Conservation (phyloP, 2,888 invertebrate genomes). For the Oscheius sp. region DNA sequence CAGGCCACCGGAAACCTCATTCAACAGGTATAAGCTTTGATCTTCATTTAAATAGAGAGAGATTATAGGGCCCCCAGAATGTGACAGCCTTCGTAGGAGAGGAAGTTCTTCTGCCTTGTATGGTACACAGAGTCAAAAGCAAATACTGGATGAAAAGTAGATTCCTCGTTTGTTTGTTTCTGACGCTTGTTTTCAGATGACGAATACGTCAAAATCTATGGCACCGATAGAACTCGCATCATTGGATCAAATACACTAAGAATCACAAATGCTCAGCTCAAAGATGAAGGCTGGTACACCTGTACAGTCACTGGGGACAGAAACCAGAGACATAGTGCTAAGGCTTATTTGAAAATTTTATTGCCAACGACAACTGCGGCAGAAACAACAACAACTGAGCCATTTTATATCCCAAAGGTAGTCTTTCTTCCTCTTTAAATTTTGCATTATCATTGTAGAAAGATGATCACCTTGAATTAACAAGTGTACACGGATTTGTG, state of each 20-base stretch:
- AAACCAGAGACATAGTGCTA: constrained; percentile 25
- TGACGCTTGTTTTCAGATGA: constrained; percentile 14
- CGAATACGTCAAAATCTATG: constrained; percentile 32
- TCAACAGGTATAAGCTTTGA: constrained; percentile 9
- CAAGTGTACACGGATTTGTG: constrained; percentile 50
- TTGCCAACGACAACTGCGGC: constrained; percentile 22
- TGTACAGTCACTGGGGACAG: constrained; percentile 49
- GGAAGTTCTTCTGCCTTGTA: constrained; percentile 44
- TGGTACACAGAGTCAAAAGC: constrained; percentile 36
- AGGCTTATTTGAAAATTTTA: constrained; percentile 46
- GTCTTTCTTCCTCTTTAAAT: background rate
- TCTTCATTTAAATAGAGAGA: background rate
- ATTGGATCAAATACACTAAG: constrained; percentile 48
- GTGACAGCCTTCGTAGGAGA: constrained; percentile 44
- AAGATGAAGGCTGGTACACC: constrained; percentile 60
- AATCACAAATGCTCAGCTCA: constrained; percentile 37
- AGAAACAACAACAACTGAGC: constrained; percentile 37
- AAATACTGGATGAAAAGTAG: constrained; percentile 50
- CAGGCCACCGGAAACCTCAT: constrained; percentile 35
- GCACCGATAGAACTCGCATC: constrained; percentile 15
- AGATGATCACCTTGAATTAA: constrained; percentile 41
- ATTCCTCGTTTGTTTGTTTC: background rate
- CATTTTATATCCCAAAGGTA: constrained; percentile 34
- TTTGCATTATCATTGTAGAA: constrained; percentile 27
- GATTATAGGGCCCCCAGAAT: constrained; percentile 47